phyloP scores from a whole-genome alignment of 2,888 invertebrate species.

The Cryptus armator region DNA sequence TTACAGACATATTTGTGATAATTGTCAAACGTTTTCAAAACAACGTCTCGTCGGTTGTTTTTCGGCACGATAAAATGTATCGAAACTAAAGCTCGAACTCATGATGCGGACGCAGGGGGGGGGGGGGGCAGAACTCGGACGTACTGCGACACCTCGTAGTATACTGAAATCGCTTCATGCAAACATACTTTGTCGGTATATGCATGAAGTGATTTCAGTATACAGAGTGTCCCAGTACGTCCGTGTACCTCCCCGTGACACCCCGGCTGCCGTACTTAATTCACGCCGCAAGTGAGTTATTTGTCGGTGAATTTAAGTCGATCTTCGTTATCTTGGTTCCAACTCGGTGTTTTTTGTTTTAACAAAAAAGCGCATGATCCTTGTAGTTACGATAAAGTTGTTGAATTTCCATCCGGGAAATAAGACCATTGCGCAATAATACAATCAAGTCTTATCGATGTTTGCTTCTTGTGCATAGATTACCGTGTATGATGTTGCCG shows the following conservation, averaged over 20 bases:
- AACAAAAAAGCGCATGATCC: background rate
- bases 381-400: background rate
- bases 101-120: background rate
- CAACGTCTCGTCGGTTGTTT: constrained; percentile 1
- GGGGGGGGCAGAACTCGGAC: background rate
- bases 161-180: background rate
- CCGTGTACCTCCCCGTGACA: too few species aligned
- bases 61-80: background rate
- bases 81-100: background rate
- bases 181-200: too few species aligned
- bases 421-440: background rate
- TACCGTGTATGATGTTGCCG: background rate
- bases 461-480: background rate
- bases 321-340: background rate
- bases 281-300: too few species aligned
- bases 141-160: background rate
- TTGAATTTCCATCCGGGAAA: background rate
- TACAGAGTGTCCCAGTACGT: too few species aligned
- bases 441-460: background rate
- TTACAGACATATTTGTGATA: constrained; percentile 75
- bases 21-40: constrained; percentile 20
- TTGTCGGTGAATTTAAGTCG: background rate
- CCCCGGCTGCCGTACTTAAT: too few species aligned
- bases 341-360: background rate
- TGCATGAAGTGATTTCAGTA: too few species aligned